Conservation (phyloP, 2,113 vertebrate genomes). For the Butorides virescens region DNA sequence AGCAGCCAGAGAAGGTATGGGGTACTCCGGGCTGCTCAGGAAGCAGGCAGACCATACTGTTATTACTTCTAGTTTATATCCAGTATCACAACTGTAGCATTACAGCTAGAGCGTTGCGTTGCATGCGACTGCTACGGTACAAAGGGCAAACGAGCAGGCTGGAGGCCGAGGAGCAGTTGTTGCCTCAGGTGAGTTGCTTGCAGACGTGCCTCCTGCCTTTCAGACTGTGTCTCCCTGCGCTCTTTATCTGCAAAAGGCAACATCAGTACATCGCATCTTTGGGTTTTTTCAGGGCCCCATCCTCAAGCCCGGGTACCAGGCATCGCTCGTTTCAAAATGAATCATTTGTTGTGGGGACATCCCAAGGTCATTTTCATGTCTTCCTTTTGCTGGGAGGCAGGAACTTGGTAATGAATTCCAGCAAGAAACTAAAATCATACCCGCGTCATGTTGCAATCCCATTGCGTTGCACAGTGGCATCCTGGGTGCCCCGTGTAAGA, state of each 20-base stretch:
- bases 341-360: background rate
- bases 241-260: background rate
- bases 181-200: background rate
- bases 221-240: background rate
- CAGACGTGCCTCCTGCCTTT: fast-evolving
- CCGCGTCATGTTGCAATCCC: background rate
- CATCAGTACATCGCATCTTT: fast-evolving
- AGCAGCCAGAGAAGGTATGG: background rate
- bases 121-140: fast-evolving
- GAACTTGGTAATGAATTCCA: constrained; percentile 11
- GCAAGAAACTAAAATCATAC: background rate
- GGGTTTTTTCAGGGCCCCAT: background rate
- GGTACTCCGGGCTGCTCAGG: background rate
- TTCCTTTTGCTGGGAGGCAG: background rate
- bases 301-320: background rate
- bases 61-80: background rate
- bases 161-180: background rate
- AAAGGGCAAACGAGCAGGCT: background rate
- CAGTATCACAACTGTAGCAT: background rate
- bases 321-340: background rate
- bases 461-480: background rate
- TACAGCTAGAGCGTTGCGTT: fast-evolving
- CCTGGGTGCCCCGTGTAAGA: background rate
- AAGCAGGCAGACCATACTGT: background rate
- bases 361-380: background rate